Conservation (phyloP, 1,140 invertebrate species). For the Drosophila yakuba region DNA sequence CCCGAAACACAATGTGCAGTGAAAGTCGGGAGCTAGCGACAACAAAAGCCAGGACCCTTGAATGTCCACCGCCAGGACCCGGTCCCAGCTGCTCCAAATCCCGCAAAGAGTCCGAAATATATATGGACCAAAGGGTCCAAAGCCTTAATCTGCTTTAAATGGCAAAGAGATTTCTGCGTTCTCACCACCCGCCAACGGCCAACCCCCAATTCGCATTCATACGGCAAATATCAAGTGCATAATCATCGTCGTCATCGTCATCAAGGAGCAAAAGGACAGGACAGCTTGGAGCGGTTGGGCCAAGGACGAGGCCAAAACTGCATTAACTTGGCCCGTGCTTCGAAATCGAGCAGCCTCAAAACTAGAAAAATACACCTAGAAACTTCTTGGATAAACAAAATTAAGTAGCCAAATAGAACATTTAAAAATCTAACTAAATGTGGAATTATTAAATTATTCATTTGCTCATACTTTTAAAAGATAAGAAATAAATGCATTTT, state of each 20-base stretch:
- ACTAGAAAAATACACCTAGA: conserved; percentile 19
- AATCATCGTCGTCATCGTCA: conserved; percentile 55
- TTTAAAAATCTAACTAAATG: background rate
- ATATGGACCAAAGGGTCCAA: conserved; percentile 33
- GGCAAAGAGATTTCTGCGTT: conserved; percentile 59
- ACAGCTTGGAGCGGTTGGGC: conserved; percentile 27
- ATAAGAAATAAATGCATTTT: too few species aligned
- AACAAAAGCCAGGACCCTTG: conserved; percentile 68
- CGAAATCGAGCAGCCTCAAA: conserved; percentile 35
- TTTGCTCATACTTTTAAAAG: too few species aligned
- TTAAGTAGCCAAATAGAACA: background rate
- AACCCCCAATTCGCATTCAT: conserved; percentile 57
- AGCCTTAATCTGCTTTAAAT: conserved; percentile 76
- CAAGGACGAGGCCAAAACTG: conserved; percentile 53
- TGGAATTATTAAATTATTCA: background rate
- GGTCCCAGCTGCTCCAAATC: conserved; percentile 17
- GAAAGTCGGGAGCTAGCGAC: conserved; percentile 65
- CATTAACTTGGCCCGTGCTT: conserved; percentile 44
- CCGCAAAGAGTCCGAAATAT: conserved; percentile 32
- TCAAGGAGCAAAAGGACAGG: conserved; percentile 29
- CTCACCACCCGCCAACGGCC: background rate
- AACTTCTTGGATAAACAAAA: background rate
- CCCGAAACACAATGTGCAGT: conserved; percentile 52
- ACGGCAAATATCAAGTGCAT: conserved; percentile 80
- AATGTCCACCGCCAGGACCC: conserved; percentile 42